Evolutionary conservation across 1,140 invertebrate species (phyloP).

Genomic region (Sycophila sp.): DNA sequence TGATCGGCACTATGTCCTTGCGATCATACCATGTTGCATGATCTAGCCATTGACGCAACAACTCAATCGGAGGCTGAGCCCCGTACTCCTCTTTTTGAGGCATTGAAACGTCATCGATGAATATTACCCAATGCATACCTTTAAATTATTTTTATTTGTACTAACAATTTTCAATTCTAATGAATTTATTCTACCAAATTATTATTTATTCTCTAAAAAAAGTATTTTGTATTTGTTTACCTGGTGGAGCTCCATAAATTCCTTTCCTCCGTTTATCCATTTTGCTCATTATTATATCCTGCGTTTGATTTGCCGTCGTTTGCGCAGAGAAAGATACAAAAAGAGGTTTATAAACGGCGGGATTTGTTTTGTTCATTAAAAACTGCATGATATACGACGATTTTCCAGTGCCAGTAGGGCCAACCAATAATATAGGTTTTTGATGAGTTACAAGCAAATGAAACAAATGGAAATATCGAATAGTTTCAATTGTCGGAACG

Average conservation of each 20-base stretch:
- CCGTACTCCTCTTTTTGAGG: constrained; percentile 88
- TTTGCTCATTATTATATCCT: constrained; percentile 96
- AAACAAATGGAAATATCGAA: constrained; percentile 83
- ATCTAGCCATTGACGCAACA: constrained; percentile 92
- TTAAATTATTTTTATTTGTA: too few relatives aligned
- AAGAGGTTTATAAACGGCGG: constrained; percentile 82
- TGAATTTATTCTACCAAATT: too few relatives aligned
- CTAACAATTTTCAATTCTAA: too few relatives aligned
- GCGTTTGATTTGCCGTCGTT: constrained; percentile 94
- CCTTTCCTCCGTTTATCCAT: constrained; percentile 92
- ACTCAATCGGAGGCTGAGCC: constrained; percentile 92
- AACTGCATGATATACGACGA: constrained; percentile 89
- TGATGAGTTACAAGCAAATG: constrained; percentile 80
- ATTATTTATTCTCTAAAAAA: too few relatives aligned
- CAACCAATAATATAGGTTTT: constrained; percentile 87
- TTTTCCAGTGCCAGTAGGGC: constrained; percentile 94
- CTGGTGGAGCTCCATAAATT: constrained; percentile 48
- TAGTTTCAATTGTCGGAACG: constrained; percentile 89
- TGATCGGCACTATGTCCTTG: constrained; percentile 85
- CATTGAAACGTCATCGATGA: constrained; percentile 96
- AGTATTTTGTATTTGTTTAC: too few relatives aligned
- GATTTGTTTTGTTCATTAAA: constrained; percentile 83
- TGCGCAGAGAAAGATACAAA: constrained; percentile 95
- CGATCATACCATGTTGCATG: constrained; percentile 92
- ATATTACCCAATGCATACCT: constrained; percentile 74